A percentile compares a stretch with the other conserved stretches of the same genome.
phyloP scores from a whole-genome alignment of 2,888 invertebrate species.

The Nebria brevicollis region DNA sequence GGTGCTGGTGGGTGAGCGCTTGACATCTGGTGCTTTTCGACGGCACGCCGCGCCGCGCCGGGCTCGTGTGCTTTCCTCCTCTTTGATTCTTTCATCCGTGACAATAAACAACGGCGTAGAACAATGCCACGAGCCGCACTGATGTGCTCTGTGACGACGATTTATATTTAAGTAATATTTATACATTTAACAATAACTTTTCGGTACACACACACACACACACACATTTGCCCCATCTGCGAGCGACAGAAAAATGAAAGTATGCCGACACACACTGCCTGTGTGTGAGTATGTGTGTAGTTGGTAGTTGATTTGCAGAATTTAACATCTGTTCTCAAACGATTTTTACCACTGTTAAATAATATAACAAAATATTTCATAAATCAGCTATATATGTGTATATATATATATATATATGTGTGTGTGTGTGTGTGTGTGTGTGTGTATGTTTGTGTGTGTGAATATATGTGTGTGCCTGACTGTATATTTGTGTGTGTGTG shows the following conservation, averaged over 20 bases:
- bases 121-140: neutral
- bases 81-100: constrained; percentile 20
- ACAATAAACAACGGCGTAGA: neutral
- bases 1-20: neutral
- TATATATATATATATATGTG: neutral
- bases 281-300: neutral
- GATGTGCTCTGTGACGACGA: neutral
- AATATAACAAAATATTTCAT: constrained; percentile 2
- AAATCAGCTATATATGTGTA: neutral
- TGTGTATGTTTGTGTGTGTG: neutral
- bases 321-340: neutral
- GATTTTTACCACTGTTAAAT: constrained; percentile 10
- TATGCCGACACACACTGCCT: neutral
- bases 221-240: constrained; percentile 9
- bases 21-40: constrained; percentile 22
- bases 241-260: constrained; percentile 19
- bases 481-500: too few relatives aligned
- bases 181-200: neutral
- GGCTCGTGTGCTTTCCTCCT: neutral
- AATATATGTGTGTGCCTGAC: too few relatives aligned
- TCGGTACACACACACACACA: neutral
- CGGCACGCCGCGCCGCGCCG: constrained; percentile 7
- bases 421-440: neutral
- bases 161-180: neutral
- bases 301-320: neutral